These are phyloP conservation scores for Chauna torquata DNA, from an alignment of 2,113 vertebrate genomes.

Conservation along the genomic window DNA sequence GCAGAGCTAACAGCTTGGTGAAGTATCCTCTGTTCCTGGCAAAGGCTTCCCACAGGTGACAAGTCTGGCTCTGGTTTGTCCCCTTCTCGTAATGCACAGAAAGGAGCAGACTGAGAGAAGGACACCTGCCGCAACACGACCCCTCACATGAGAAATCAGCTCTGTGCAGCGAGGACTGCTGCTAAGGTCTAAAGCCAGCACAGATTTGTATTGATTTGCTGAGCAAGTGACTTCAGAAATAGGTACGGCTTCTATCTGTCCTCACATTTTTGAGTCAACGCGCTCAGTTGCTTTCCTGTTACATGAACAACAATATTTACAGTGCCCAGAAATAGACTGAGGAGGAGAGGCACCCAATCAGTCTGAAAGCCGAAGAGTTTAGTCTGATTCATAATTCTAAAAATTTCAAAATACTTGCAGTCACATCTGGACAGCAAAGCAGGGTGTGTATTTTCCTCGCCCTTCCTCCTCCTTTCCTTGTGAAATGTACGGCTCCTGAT, in stretches of 20 bases:
- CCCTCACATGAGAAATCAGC: background rate
- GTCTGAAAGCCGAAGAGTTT: background rate
- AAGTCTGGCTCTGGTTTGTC: background rate
- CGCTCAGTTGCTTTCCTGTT: background rate
- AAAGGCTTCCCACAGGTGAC: background rate
- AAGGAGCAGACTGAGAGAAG: background rate
- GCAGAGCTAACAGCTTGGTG: background rate
- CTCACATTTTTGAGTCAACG: background rate
- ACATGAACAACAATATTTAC: background rate
- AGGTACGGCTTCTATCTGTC: background rate
- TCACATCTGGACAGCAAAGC: constrained; percentile 26
- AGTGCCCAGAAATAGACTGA: background rate
- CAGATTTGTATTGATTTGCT: background rate
- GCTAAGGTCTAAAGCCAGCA: background rate
- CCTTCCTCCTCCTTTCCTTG: background rate
- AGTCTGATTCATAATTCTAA: background rate
- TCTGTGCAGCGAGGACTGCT: background rate
- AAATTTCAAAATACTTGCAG: background rate
- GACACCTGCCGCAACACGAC: background rate
- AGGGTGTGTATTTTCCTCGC: background rate
- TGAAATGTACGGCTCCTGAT: background rate
- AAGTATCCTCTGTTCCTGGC: background rate
- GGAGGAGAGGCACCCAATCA: background rate
- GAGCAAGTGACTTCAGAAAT: constrained; percentile 20
- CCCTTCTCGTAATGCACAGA: background rate